Evolutionary conservation across 2,797 vertebrate species (phyloP), one percentile per base, ranked within the genome.

Genomic region (Cirrhinus molitorella): DNA sequence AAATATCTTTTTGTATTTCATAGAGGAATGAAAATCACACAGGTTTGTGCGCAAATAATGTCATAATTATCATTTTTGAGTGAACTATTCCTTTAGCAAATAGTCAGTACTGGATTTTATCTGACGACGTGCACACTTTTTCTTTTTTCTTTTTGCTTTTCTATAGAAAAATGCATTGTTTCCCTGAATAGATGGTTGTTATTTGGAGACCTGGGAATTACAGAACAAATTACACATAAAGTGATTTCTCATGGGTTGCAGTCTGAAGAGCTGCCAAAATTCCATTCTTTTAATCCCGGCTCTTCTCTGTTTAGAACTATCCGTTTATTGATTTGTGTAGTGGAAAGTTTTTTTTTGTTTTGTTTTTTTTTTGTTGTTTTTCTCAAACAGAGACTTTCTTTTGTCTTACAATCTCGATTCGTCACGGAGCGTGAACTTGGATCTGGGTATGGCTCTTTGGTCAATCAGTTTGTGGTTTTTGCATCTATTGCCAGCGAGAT

Each of bases 401-500:
- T 83, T 83, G 71, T 74, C 66, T 72, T 83, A 74, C 79, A 80
- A 84, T 88, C 83, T 88, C 19, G 16, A 71, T 79, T 84, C 63
- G 67, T 86, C 83, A 87, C 79, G 49, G 87, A 85, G 84, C 68
- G 77, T 87, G 68, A 85, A 80, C 83, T 83, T 76, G 37, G 70
- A 76, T 83, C 77, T 85, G 70, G 49, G 57, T 73, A 90, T 67
- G 79, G 78, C 63, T 55, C 57, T 86, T 63, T 85, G 86, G 79
- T 85, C 79, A 88, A 88, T 84, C 85, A 87, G 75, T 81, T 83
- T 79, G 80, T 66, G 75, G 80, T 86, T 90, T 81, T 79, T 55
- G 68, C 86, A 78, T 80, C 51, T 78, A 71, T 65, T 76, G 81
- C 85, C 79, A 78, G 59, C n/a, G n/a, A 86, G 75, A 85, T 70